A percentile compares a stretch with the other conserved stretches of the same genome.
These are phyloP conservation scores for Lates calcarifer DNA, from an alignment of 2,113 vertebrate genomes.

Conservation along the genomic window DNA sequence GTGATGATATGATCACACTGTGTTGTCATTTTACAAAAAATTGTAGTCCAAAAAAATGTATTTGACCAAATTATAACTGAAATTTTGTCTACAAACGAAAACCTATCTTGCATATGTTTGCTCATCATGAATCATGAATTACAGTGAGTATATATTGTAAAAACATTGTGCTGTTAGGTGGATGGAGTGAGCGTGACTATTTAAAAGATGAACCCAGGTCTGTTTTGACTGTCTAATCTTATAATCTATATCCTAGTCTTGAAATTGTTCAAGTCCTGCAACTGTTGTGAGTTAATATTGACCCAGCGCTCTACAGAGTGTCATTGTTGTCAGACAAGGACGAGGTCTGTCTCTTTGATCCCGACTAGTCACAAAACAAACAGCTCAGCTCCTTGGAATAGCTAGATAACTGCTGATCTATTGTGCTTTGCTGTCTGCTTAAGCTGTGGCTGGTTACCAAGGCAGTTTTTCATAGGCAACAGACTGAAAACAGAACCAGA, in stretches of 20 bases:
- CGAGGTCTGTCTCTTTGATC: constrained; percentile 66
- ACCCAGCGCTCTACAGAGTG: constrained; percentile 59
- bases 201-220: not conserved
- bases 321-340: constrained; percentile 67
- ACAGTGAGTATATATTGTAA: not conserved
- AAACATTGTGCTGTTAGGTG: not conserved
- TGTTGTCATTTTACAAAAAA: not conserved
- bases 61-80: not conserved
- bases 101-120: not conserved
- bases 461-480: constrained; percentile 38
- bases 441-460: constrained; percentile 34
- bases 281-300: constrained; percentile 82
- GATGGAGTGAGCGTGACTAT: not conserved
- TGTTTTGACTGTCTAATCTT: constrained; percentile 7
- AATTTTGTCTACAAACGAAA: not conserved
- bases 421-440: constrained; percentile 30
- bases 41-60: not conserved
- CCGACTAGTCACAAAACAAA: constrained; percentile 74
- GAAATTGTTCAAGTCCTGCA: constrained; percentile 67
- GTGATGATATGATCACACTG: not conserved
- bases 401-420: constrained; percentile 53
- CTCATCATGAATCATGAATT: not conserved
- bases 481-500: constrained; percentile 15
- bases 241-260: constrained; percentile 50
- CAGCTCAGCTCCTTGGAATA: constrained; percentile 54